A percentile compares a stretch with the other conserved stretches of the same genome.
phyloP scores from a whole-genome alignment of 1,140 invertebrate species.

The Heterodera carotae region DNA sequence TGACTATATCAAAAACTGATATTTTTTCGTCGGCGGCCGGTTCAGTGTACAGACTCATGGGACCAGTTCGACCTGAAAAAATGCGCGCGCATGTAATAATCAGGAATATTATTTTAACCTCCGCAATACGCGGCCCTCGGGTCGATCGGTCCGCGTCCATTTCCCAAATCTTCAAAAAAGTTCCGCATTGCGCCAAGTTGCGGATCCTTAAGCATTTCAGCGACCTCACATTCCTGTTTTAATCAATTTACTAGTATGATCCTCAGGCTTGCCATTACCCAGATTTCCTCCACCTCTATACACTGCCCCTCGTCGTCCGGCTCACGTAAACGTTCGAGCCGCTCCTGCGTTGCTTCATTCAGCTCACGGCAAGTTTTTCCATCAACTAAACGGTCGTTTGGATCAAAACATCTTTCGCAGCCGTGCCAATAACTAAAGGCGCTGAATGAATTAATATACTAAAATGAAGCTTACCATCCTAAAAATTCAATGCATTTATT shows the following conservation, averaged over 20 bases:
- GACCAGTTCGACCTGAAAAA: not conserved
- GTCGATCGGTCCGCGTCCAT: constrained; percentile 9
- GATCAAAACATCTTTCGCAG: not conserved
- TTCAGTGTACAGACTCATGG: not conserved
- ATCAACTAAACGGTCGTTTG: not conserved
- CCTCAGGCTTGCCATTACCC: too few relatives aligned
- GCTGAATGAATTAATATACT: too few relatives aligned
- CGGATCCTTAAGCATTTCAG: too few relatives aligned
- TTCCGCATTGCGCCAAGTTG: too few relatives aligned
- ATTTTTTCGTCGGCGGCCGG: not conserved
- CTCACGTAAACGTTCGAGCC: too few relatives aligned
- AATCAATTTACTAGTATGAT: too few relatives aligned
- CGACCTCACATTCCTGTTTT: too few relatives aligned
- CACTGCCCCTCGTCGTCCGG: too few relatives aligned
- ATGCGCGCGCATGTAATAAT: too few relatives aligned
- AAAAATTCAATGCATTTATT: not conserved
- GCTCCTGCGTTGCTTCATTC: not conserved
- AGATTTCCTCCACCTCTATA: not conserved
- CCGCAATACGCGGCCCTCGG: not conserved
- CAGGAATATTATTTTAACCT: too few relatives aligned
- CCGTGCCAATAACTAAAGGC: not conserved
- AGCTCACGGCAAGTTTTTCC: too few relatives aligned
- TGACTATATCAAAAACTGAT: not conserved
- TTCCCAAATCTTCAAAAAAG: not conserved
- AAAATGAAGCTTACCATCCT: not conserved